These are phyloP conservation scores for Sceliomorpha sp. DNA, from an alignment of 2,888 invertebrate species.

Conservation along the genomic window DNA sequence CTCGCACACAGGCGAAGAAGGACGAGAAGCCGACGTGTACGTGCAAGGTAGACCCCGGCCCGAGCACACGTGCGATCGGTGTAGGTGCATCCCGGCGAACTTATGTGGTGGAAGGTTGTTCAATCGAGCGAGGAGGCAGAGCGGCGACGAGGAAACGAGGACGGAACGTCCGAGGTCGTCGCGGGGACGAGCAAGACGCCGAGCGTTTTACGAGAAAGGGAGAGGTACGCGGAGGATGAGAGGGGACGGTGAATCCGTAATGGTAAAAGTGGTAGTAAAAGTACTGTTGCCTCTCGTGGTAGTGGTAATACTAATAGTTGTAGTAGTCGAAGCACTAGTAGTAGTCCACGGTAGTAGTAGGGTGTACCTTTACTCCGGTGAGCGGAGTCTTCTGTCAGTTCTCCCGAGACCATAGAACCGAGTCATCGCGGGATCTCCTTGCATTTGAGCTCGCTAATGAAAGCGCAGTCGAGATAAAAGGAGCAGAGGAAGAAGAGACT, in stretches of 20 bases:
- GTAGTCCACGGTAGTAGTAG: conserved; percentile 58
- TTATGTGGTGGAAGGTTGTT: conserved; percentile 61
- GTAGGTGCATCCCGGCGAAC: conserved; percentile 61
- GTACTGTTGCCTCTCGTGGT: conserved; percentile 42
- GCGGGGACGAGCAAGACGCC: conserved; percentile 33
- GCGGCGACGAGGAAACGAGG: conserved; percentile 60
- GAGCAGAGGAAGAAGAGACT: too few species aligned
- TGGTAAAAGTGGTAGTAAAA: conserved; percentile 60
- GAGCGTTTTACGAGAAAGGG: conserved; percentile 18
- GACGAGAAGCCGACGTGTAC: too few species aligned
- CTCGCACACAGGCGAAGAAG: too few species aligned
- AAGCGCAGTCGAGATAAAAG: neutral
- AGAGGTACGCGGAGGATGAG: conserved; percentile 13
- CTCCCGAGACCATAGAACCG: conserved; percentile 71
- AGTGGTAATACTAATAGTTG: conserved; percentile 54
- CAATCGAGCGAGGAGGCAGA: conserved; percentile 37
- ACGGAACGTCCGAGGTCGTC: conserved; percentile 55
- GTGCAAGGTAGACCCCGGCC: too few species aligned
- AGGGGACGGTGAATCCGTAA: conserved; percentile 53
- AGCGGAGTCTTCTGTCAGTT: conserved; percentile 74
- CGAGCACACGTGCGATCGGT: conserved; percentile 33
- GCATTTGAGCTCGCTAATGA: conserved; percentile 33
- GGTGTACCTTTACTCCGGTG: conserved; percentile 72
- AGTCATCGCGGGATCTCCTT: conserved; percentile 66
- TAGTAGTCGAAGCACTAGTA: conserved; percentile 65